These are phyloP conservation scores for Malthinus seriepunctatus DNA, from an alignment of 2,888 invertebrate species.

Conservation along the genomic window DNA sequence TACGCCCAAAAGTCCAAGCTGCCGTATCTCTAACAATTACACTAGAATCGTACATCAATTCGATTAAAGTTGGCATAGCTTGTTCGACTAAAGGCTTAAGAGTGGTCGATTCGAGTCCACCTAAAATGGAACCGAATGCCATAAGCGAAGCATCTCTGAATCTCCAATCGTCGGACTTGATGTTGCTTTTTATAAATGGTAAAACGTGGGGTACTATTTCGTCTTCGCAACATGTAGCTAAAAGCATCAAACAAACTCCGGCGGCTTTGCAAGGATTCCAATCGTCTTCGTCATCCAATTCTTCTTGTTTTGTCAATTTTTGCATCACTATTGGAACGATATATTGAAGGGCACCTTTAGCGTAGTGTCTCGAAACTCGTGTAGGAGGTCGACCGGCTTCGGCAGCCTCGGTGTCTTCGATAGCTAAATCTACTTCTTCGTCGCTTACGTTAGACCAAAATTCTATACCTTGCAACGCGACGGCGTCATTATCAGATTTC, in stretches of 20 bases:
- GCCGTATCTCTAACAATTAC: slow-evolving; percentile 96
- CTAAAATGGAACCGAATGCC: slow-evolving; percentile 87
- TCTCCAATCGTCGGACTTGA: slow-evolving; percentile 91
- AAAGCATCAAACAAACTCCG: slow-evolving; percentile 96
- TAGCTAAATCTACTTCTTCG: slow-evolving; percentile 95
- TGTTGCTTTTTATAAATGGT: slow-evolving; percentile 95
- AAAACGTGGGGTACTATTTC: slow-evolving; percentile 94
- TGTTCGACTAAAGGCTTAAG: slow-evolving; percentile 93
- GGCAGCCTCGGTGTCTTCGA: slow-evolving; percentile 92
- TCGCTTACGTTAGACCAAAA: slow-evolving; percentile 99
- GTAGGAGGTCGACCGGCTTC: slow-evolving; percentile 94
- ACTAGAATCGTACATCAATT: slow-evolving; percentile 90
- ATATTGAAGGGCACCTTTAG: slow-evolving; percentile 95
- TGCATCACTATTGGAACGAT: slow-evolving; percentile 93
- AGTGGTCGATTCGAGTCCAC: slow-evolving; percentile 85
- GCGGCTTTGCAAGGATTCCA: slow-evolving; percentile 99
- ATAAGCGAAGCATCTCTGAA: slow-evolving; percentile 91
- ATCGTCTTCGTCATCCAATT: slow-evolving; percentile 97
- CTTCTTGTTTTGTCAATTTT: slow-evolving; percentile 94
- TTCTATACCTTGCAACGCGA: slow-evolving; percentile 97
- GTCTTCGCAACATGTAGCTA: slow-evolving; percentile 97
- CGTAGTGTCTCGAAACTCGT: slow-evolving; percentile 93
- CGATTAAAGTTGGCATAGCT: slow-evolving; percentile 94
- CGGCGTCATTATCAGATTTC: slow-evolving; percentile 95
- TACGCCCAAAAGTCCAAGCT: slow-evolving; percentile 97